Evolutionary conservation across 1,140 invertebrate species (phyloP).

Genomic region (Trialeurodes vaporariorum): DNA sequence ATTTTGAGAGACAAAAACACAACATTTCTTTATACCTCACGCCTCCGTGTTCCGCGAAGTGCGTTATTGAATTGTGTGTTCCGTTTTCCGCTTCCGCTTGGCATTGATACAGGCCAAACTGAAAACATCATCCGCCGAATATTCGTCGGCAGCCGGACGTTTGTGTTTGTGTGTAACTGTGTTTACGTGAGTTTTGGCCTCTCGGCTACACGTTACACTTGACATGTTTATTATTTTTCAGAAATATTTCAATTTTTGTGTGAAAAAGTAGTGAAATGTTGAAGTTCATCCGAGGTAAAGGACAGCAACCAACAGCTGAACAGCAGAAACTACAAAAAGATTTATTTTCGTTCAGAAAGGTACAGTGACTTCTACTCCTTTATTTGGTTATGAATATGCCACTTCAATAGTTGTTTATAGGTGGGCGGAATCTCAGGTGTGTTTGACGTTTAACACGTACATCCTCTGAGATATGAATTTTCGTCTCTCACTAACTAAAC

Average conservation of each 20-base stretch:
- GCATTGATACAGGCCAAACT: background rate
- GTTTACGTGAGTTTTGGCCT: background rate
- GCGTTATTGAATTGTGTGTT: too few relatives aligned
- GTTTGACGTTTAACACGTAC: too few relatives aligned
- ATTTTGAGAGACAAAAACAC: too few relatives aligned
- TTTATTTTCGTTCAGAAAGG: conserved; percentile 78
- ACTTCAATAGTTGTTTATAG: background rate
- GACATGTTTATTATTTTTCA: background rate
- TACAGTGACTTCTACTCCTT: conserved; percentile 34
- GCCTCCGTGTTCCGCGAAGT: too few relatives aligned
- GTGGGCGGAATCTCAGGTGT: background rate
- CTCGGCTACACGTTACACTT: background rate
- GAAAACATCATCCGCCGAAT: background rate
- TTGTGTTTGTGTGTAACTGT: background rate
- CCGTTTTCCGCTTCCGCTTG: background rate
- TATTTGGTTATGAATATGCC: background rate
- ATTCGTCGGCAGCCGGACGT: background rate
- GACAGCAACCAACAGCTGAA: conserved; percentile 75
- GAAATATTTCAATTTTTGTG: background rate
- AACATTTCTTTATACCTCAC: too few relatives aligned
- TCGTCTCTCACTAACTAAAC: too few relatives aligned
- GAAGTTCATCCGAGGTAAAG: conserved; percentile 83
- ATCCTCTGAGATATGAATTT: too few relatives aligned
- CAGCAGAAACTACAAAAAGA: conserved; percentile 81
- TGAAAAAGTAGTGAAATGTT: conserved; percentile 44